These are phyloP conservation scores for Pocota personata DNA, from an alignment of 2,888 invertebrate species.

Conservation along the genomic window DNA sequence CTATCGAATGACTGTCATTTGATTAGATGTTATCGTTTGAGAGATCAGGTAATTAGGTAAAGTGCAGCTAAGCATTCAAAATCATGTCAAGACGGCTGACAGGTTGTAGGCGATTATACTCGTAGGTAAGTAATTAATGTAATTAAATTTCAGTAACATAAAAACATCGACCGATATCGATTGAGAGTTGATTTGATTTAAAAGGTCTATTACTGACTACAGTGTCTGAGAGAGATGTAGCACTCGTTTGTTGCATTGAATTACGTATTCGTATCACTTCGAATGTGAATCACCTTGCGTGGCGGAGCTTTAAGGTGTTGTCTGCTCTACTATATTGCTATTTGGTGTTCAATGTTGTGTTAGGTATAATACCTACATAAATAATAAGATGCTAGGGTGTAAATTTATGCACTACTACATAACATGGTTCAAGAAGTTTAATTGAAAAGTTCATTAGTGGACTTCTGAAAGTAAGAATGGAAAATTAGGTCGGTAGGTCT, in stretches of 20 bases:
- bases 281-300: constrained; percentile 32
- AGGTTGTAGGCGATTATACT: background rate
- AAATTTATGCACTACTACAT: too few relatives aligned
- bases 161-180: constrained; percentile 19
- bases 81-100: constrained; percentile 1
- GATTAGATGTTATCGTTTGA: background rate
- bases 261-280: background rate
- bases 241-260: constrained; percentile 27
- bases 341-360: background rate
- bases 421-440: too few relatives aligned
- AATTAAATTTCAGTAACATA: background rate
- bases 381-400: too few relatives aligned
- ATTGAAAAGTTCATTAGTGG: too few relatives aligned
- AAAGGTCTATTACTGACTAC: constrained; percentile 38
- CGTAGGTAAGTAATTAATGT: background rate
- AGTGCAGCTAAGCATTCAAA: background rate
- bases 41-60: background rate
- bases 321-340: background rate
- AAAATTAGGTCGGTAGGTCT: too few relatives aligned
- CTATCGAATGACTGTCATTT: background rate
- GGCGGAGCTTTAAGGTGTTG: constrained; percentile 23
- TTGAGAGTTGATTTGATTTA: constrained; percentile 2
- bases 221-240: constrained; percentile 17
- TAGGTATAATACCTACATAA: background rate
- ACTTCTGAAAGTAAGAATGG: too few relatives aligned